Base-by-base conservation (phyloP, 2,888 invertebrate genomes). In the Gerris lacustris region DNA sequence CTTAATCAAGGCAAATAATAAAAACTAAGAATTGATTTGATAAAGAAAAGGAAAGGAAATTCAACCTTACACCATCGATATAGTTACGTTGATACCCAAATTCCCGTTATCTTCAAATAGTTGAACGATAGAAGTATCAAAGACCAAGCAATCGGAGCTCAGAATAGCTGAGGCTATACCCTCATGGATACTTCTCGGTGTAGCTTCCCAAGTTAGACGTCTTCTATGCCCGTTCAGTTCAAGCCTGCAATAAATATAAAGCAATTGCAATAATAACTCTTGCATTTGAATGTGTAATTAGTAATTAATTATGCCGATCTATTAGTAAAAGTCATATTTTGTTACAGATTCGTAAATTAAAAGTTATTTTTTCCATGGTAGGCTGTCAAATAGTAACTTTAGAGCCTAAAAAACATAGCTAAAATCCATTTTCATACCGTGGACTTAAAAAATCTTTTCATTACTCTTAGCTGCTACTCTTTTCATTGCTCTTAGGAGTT, bases 71-170 rank as follows among this genome's bases (percentile, higher is more conserved):
- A 76, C 85, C 85, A 91, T 90, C 76, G 94, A 94, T 82, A 99
- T 99, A 80, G 99, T 99, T 79, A 99, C 99, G 84, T 99, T 99
- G 79, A 99, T 99, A 78, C 97, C 98, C 76, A 99, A 86, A 83
- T 99, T 99, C 67, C 98, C 98, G 82, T 96, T 98, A 80, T 99
- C 99, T 70, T 99, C 96, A 84, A 99, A 99, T 73, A 97, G 85
- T 82, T 97, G 95, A 74, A 99, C 99, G 79, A 96, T 94, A 76
- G 94, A 93, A 70, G 96, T 96, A 82, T 99, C 99, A 83, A 99
- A 99, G 74, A 98, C 96, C 74, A 99, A 87, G 81, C 99, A 99
- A 84, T 99, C 99, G 44, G 96, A 96, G 80, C 94, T 96, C 83
- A 94, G 88, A 78, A 99, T 99, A 67, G 98, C 98, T 31, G 94